A percentile compares a stretch with the other conserved stretches of the same genome.
Evolutionary conservation across 2,888 invertebrate species (phyloP).

Genomic region (Junonia oenone): DNA sequence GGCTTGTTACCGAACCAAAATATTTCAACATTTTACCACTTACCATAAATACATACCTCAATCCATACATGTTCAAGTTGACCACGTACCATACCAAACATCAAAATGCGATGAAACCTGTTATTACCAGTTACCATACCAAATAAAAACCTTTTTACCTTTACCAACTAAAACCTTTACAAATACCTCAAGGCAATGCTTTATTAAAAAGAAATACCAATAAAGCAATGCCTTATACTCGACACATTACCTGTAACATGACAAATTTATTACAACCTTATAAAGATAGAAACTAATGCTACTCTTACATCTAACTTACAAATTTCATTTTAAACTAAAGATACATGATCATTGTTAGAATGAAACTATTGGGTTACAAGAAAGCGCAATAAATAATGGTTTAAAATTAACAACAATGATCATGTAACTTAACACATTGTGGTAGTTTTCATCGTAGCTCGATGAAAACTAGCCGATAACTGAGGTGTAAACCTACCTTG

Average conservation of each 20-base stretch:
- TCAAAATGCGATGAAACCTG: neutral
- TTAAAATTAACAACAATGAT: constrained; percentile 18
- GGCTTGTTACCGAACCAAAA: too few species aligned
- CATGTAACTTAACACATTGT: constrained; percentile 24
- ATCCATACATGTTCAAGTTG: too few species aligned
- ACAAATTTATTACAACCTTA: constrained; percentile 27
- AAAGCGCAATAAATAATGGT: neutral
- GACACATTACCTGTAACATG: constrained; percentile 31
- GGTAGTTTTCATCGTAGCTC: constrained; percentile 27
- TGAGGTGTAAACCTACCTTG: constrained; percentile 74
- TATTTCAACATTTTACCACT: too few species aligned
- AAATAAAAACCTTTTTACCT: neutral
- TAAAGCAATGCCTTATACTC: constrained; percentile 10
- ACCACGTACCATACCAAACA: too few species aligned
- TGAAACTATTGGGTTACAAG: neutral
- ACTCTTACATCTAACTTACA: constrained; percentile 51
- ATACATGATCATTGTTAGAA: constrained; percentile 34
- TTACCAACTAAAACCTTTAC: neutral
- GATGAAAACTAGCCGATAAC: constrained; percentile 29
- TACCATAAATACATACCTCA: too few species aligned
- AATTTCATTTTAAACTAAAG: constrained; percentile 64
- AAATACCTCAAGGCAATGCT: neutral
- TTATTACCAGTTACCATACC: neutral
- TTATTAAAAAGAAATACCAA: neutral
- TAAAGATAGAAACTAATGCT: constrained; percentile 6